Base-by-base conservation (phyloP, 2,797 vertebrate species). In the Holocentrus rufus region DNA sequence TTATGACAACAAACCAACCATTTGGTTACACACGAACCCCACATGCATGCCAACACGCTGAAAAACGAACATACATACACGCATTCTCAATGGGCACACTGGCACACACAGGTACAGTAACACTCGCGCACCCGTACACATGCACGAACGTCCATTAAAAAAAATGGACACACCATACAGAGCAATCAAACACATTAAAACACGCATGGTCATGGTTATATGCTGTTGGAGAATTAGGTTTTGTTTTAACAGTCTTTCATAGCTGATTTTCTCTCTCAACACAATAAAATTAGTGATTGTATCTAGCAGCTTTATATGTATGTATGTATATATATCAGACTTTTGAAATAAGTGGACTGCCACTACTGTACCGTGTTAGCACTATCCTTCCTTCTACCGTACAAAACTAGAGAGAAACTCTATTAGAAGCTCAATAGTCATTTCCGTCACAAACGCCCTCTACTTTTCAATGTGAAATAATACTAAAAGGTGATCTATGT, bases 391-490 rank as follows among this genome's bases (percentile, higher is more conserved):
- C 79, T 78, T 92, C 88, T 93, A 94, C 90, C 92, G 86, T 97
- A 97, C 92, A 96, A 97, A 96, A 97, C 97, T 96, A 97, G 94
- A 95, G 94, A 95, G 84, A 95, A 93, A 94, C 94, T 97, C 93
- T 94, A 94, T 93, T 88, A 85, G 95, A 96, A 95, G 93, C 93
- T 95, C 93, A 93, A 94, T 90, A 95, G 90, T 95, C 93, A 93
- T 93, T 92, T 94, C 94, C 93, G 91, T 91, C 90, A 85, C 89
- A 76, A 84, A 90, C 94, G 91, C 94, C 94, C 92, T 95, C 92
- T 89, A 96, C 95, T 97, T 97, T 98, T 98, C 96, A 98, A 96
- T 97, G 96, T 98, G 97, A 98, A 98, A 98, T 96, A 98, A 96
- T 97, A 97, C 93, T 96, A 95, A 92, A 94, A 95, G 94, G 95